phyloP scores from a whole-genome alignment of 2,888 invertebrate species.

The Zaprionus obscuricornis region DNA sequence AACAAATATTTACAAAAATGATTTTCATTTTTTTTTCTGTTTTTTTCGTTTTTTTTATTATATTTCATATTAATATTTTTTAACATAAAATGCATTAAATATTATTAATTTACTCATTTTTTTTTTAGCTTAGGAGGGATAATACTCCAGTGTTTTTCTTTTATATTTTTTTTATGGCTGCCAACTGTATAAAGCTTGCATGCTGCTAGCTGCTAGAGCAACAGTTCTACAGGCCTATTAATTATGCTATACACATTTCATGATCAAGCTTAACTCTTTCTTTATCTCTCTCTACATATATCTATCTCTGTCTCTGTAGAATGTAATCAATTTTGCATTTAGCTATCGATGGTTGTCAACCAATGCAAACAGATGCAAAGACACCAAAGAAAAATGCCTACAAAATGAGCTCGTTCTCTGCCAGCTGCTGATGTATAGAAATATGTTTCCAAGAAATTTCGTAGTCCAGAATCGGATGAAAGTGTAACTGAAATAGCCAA shows the following conservation, averaged over 20 bases:
- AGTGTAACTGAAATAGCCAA: slow-evolving; percentile 82
- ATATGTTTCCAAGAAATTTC: slow-evolving; percentile 80
- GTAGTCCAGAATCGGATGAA: slow-evolving; percentile 79
- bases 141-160: no score
- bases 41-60: slow-evolving; percentile 4
- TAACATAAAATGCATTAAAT: no score
- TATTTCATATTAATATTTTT: no score
- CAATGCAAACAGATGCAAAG: slow-evolving; percentile 42
- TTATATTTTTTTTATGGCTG: no score
- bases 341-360: slow-evolving; percentile 46
- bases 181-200: slow-evolving; percentile 27
- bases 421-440: slow-evolving; percentile 70
- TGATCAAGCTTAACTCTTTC: slow-evolving; percentile 36
- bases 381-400: slow-evolving; percentile 18
- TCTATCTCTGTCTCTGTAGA: no score
- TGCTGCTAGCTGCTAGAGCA: no score
- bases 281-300: no score
- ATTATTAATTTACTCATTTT: no score
- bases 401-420: background rate
- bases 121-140: background rate
- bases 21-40: slow-evolving; percentile 36
- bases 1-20: slow-evolving; percentile 65
- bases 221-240: no score
- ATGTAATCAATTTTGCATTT: slow-evolving; percentile 45
- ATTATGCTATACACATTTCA: slow-evolving; percentile 60